Percentiles rank a stretch among this genome's conserved stretches.
These are phyloP conservation scores for Drosophila emarginata DNA, from an alignment of 2,888 invertebrate genomes.

Conservation along the genomic window DNA sequence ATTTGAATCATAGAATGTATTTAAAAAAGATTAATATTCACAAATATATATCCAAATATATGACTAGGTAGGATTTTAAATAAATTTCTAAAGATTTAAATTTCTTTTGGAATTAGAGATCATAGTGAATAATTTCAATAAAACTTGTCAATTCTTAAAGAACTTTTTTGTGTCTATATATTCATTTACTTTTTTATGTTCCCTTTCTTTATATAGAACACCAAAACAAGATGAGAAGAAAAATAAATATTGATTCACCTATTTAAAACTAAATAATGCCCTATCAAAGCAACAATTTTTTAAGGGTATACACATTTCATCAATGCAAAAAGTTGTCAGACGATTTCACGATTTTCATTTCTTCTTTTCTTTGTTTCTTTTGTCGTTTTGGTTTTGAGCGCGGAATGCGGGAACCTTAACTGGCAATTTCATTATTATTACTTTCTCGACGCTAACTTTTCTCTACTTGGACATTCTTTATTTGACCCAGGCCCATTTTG, in stretches of 20 bases:
- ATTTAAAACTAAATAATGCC: neutral
- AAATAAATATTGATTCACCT: no score
- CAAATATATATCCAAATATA: no score
- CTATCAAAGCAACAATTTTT: neutral
- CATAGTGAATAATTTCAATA: no score
- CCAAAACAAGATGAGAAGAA: no score
- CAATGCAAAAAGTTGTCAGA: neutral
- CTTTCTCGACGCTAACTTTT: slow-evolving; percentile 52
- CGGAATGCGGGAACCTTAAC: slow-evolving; percentile 22
- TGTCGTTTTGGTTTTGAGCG: slow-evolving; percentile 1
- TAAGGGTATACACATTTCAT: neutral
- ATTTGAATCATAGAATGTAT: no score
- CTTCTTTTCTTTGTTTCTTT: neutral
- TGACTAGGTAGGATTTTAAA: no score
- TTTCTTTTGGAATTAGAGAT: no score
- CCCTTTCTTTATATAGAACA: no score
- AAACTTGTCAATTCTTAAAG: no score
- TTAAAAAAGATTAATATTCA: no score
- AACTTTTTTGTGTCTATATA: no score
- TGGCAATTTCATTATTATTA: slow-evolving; percentile 72
- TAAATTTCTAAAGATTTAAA: neutral
- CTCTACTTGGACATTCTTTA: slow-evolving; percentile 59
- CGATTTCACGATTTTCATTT: neutral
- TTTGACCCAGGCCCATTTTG: slow-evolving; percentile 51
- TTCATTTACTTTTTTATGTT: no score